Evolutionary conservation across 2,888 invertebrate genomes (phyloP), one percentile per base, ranked within the genome.

Genomic region (Rhingia rostrata): DNA sequence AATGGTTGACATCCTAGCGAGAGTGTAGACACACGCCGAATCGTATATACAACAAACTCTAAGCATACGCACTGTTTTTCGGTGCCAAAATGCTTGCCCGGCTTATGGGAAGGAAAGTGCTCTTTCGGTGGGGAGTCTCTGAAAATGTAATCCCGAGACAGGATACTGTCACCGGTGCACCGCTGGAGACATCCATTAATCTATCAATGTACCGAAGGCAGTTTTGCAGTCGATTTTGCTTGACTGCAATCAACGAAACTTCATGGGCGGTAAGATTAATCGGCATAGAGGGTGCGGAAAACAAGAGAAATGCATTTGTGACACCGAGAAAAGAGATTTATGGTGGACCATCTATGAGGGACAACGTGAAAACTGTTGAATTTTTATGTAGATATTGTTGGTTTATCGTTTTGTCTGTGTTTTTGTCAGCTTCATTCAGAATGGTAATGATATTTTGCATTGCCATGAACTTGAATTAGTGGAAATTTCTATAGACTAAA

Each of bases 161-260:
- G 67, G 41, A 63, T 41, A 58, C 60, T 60, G 49, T 60, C 63
- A 43, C 45, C 67, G 63, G 53, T 63, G 69, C 73, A 6, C 30
- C 49, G 32, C 63, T 83, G 58, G 69, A 69, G 56, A 64, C 83
- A 79, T 69, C 63, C 79, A 83, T 83, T 83, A 73, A 69, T 83
- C 83, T 67, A 74, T 74, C 83, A 83, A 63, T 83, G 73, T 83
- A 69, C 73, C 51, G 53, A 69, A 79, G 78, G 83, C 63, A 78
- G 83, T 78, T 83, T 83, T 64, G 73, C 73, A 73, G 67, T 67
- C 73, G 66, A 74, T 83, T 67, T 51, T 73, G 72, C 78, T 54
- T 67, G 67, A 63, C 43, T 78, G 78, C 82, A 83, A 83, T 78
- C 73, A 83, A 69, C 83, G 61, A 53, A 49, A 77, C 72, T 58